Base-by-base conservation (phyloP, 2,797 vertebrate species). In the Xiphophorus birchmanni region DNA sequence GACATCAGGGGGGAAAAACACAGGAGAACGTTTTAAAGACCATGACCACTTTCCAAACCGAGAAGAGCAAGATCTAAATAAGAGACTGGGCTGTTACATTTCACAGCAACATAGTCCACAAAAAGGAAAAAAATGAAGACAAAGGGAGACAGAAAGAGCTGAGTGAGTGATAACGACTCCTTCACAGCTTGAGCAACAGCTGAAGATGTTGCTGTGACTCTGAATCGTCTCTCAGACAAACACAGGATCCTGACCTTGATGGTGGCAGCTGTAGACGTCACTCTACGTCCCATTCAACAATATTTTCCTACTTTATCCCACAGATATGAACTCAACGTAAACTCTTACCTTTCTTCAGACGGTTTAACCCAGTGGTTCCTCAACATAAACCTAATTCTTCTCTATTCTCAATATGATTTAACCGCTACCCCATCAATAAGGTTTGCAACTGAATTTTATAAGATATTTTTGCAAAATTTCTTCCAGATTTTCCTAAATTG, bases 171-270 rank as follows among this genome's bases (percentile, higher is more conserved):
- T 78, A 78, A 82, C 74, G 42, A 76, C 69, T 81, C 65, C 84
- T 91, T 89, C 88, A 87, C 73, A 82, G 79, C 79, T 80, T 13
- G 26, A 89, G 81, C 82, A 89, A 87, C 91, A 94, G 93, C 91
- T 93, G 91, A 92, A 90, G 89, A 94, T 86, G 89, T 88, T 78
- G 79, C 88, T 79, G 78, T 81, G 90, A 90, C 90, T 92, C 90
- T 89, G 77, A 79, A 77, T 85, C 82, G 89, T 91, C 91, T 84
- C 82, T 73, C 10, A 2, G 15, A 45, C 78, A 77, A 45, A 84
- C 86, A 80, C 54, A 54, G 47, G 75, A 63, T 54, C 26, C 79
- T 77, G 91, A 88, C 89, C 89, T 88, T 76, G 76, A 79, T 80
- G 58, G 75, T 77, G 83, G 87, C 91, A 94, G 93, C 93, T 94